Evolutionary conservation across 2,113 vertebrate species (phyloP), one percentile per base, ranked within the genome.

Genomic region (Mesembrinibis cayennensis): DNA sequence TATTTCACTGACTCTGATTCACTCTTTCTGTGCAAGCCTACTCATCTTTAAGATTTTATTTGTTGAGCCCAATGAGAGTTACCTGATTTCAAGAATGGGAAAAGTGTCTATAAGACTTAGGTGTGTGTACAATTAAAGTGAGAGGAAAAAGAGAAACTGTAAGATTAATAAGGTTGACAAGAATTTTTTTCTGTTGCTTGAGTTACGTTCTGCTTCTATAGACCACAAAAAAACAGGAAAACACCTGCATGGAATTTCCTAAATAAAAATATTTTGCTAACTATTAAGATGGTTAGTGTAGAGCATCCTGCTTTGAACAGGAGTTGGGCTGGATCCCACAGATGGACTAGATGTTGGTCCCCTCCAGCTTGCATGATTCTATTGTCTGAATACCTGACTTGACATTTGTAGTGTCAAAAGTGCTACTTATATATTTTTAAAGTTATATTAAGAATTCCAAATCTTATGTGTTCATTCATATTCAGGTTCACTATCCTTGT

Each of bases 1-100:
- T 93, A 15, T 84, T 93, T 90, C 45, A 63, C 62, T 74, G 38
- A 44, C 34, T 95, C n/a, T 92, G 69, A 87, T 77, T 93, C 80
- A 89, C 22, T 69, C 27, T 67, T 83, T 83, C 66, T 69, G 0
- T 44, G 27, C 10, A 67, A 62, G 21, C 42, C 47, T 67, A 55
- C 38, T 87, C 9, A 49, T 36, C 42, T 78, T 42, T 59, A 89
- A 84, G 36, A 34, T 61, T 82, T 72, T 49, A 36, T 29, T 81
- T 81, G 36, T 34, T 74, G 19, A 90, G 17, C 12, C 16, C 13
- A 36, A 1, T 36, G n/a, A 2, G 1, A 78, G 11, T 76, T 87
- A 74, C 16, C 45, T 34, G 21, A 32, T 40, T 32, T 61, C n/a
- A 81, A 38, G 30, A 80, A 53, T 10, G 13, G 11, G 17, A 15